phyloP scores from a whole-genome alignment of 2,797 vertebrate species.

The Hydrocynus forskahlii region DNA sequence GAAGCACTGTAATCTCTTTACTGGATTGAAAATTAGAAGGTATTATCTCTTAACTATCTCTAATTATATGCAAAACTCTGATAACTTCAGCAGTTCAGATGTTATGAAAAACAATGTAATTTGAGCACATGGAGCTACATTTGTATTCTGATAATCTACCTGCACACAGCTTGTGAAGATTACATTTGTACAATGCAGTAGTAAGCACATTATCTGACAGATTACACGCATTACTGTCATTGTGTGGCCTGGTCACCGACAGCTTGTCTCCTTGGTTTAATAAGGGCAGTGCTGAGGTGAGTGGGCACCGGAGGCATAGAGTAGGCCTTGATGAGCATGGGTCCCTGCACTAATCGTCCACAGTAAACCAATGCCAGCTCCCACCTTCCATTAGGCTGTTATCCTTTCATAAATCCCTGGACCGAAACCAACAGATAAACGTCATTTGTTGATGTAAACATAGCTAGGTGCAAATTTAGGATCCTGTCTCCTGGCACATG shows the following conservation, averaged over 20 bases:
- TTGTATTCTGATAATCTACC: constrained; percentile 15
- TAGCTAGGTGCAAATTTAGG: not conserved
- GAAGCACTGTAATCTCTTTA: too few species aligned
- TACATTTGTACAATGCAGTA: constrained; percentile 62
- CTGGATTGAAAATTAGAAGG: too few species aligned
- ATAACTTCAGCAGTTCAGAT: not conserved
- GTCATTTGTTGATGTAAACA: constrained; percentile 12
- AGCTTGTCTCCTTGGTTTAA: constrained; percentile 73
- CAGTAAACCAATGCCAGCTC: constrained; percentile 48
- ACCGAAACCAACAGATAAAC: constrained; percentile 12
- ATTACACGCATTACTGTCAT: constrained; percentile 78
- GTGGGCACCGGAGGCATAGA: constrained; percentile 69
- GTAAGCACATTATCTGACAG: constrained; percentile 75
- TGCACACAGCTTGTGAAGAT: constrained; percentile 12
- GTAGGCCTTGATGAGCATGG: constrained; percentile 63
- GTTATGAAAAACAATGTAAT: not conserved
- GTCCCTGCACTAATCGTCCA: constrained; percentile 57
- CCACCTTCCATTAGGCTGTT: not conserved
- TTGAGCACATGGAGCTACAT: not conserved
- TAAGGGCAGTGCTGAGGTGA: constrained; percentile 75
- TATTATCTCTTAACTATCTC: not conserved
- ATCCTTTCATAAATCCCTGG: constrained; percentile 23
- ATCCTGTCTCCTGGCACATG: not conserved
- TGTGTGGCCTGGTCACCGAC: constrained; percentile 70
- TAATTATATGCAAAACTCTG: not conserved